Conservation (phyloP, 1,140 invertebrate genomes). For the Portunus trituberculatus region DNA sequence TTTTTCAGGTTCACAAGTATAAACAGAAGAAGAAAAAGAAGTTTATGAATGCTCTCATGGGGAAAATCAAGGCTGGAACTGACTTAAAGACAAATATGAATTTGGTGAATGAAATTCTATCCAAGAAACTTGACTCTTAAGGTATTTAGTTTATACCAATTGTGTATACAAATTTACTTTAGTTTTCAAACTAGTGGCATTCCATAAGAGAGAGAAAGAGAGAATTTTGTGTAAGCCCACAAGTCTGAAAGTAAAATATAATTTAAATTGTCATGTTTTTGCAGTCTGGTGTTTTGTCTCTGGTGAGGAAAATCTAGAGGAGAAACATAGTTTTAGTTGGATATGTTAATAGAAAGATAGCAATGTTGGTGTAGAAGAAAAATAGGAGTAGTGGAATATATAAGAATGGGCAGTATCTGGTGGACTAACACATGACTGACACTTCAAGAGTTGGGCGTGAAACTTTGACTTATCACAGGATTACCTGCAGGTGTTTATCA, state of each 20-base stretch:
- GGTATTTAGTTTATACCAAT: neutral
- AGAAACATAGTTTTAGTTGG: neutral
- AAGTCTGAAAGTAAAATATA: neutral
- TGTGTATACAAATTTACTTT: neutral
- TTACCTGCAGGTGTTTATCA: no score
- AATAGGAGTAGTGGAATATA: no score
- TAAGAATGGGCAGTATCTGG: no score
- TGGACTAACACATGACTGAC: no score
- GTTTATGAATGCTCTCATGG: constrained; percentile 30
- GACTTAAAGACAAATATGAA: constrained; percentile 57
- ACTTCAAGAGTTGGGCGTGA: no score
- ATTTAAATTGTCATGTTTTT: neutral
- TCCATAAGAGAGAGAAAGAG: no score
- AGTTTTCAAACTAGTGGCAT: neutral
- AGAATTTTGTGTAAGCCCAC: neutral
- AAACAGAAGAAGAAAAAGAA: constrained; percentile 55
- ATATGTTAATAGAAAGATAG: no score
- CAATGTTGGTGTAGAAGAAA: no score
- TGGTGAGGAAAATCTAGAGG: neutral
- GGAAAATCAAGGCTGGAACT: neutral
- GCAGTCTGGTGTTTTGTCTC: neutral
- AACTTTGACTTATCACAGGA: no score
- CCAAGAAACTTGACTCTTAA: constrained; percentile 26
- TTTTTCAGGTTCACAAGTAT: constrained; percentile 49
- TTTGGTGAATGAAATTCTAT: constrained; percentile 29